phyloP scores from a whole-genome alignment of 2,888 invertebrate species.

The Rhodophaea formosa region DNA sequence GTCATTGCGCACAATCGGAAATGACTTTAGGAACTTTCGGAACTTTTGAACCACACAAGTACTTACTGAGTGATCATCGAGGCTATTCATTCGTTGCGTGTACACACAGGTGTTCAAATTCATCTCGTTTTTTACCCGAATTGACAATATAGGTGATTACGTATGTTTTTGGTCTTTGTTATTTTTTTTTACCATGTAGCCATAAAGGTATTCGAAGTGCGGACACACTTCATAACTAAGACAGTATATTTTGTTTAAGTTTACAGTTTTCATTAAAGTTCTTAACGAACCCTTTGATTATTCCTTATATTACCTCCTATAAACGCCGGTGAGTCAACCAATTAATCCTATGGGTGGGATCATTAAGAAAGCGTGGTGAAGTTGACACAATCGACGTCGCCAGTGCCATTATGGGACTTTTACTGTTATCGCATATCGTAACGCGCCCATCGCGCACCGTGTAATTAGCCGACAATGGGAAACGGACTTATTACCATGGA shows the following conservation, averaged over 20 bases:
- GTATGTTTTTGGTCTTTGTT: not conserved
- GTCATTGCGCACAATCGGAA: slow-evolving; percentile 76
- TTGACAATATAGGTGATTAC: slow-evolving; percentile 13
- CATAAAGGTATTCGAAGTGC: not conserved
- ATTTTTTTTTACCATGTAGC: not conserved
- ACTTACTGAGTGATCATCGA: slow-evolving; percentile 43
- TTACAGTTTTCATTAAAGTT: not conserved
- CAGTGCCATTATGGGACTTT: slow-evolving; percentile 66
- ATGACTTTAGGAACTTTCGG: slow-evolving; percentile 64
- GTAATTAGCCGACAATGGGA: slow-evolving; percentile 69
- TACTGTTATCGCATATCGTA: slow-evolving; percentile 77
- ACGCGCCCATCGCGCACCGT: slow-evolving; percentile 53
- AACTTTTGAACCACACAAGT: slow-evolving; percentile 72
- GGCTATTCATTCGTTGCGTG: slow-evolving; percentile 36
- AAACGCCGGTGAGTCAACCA: slow-evolving; percentile 39
- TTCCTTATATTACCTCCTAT: slow-evolving; percentile 31
- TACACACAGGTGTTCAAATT: slow-evolving; percentile 61
- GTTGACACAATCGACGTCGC: slow-evolving; percentile 64
- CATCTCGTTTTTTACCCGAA: slow-evolving; percentile 23
- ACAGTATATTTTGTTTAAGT: too few species aligned
- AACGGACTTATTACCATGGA: slow-evolving; percentile 46
- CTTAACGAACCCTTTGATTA: slow-evolving; percentile 36
- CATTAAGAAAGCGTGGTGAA: slow-evolving; percentile 65
- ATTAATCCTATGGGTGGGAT: slow-evolving; percentile 50
- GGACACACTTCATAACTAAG: too few species aligned